A percentile compares a stretch with the other conserved stretches of the same genome.
Conservation (phyloP, 1,140 invertebrate species). For the Drusus annulatus region DNA sequence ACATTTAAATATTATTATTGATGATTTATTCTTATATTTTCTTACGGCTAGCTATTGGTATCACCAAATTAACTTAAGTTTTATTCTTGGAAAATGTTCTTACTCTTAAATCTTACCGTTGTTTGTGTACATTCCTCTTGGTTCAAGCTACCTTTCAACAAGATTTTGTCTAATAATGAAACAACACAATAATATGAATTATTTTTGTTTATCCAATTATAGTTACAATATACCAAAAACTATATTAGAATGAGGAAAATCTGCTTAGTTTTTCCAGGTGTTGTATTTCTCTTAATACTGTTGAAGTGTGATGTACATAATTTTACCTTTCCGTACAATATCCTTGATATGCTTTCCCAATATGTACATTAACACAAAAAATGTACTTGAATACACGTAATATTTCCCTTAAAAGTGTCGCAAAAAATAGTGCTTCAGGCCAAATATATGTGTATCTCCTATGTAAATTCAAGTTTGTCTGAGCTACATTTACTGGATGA, state of each 20-base stretch:
- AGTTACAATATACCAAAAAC: constrained; percentile 19
- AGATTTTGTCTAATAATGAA: constrained; percentile 1
- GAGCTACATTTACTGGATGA: constrained; percentile 9
- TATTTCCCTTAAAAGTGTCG: constrained; percentile 12
- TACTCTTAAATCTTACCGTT: background rate
- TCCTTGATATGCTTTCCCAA: too few species aligned
- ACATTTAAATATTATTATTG: constrained; percentile 9
- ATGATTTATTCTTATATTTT: too few species aligned
- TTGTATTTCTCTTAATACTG: too few species aligned
- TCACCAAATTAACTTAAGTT: constrained; percentile 9
- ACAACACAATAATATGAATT: too few species aligned
- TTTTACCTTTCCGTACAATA: too few species aligned
- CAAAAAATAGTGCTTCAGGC: constrained; percentile 31
- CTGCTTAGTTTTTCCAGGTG: background rate
- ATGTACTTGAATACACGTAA: too few species aligned
- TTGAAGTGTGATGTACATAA: too few species aligned
- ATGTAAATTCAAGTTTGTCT: constrained; percentile 6
- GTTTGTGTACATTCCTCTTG: constrained; percentile 10
- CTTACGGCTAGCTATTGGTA: background rate
- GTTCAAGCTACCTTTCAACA: background rate
- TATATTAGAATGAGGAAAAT: constrained; percentile 15
- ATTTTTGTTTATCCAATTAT: background rate
- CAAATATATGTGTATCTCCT: constrained; percentile 19
- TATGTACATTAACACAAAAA: too few species aligned
- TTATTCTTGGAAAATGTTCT: constrained; percentile 4